Conservation (phyloP, 2,888 invertebrate genomes). For the Micropterix aruncella region DNA sequence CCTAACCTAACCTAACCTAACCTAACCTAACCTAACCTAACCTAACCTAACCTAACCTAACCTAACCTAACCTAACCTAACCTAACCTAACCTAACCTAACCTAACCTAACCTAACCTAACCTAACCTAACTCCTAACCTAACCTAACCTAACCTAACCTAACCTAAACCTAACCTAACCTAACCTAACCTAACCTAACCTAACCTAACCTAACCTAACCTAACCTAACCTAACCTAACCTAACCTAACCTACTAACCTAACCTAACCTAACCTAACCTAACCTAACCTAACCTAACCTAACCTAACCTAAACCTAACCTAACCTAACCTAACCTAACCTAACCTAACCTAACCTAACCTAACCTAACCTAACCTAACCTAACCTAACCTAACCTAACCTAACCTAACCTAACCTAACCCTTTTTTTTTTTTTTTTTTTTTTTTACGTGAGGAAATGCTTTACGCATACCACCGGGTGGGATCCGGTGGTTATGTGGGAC, state of each 20-base stretch:
- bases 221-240: slow-evolving; percentile 11
- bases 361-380: slow-evolving; percentile 6
- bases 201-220: slow-evolving; percentile 9
- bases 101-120: slow-evolving; percentile 2
- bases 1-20: slow-evolving; percentile 9
- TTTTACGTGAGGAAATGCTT: too few species aligned
- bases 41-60: slow-evolving; percentile 2
- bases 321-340: slow-evolving; percentile 5
- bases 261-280: slow-evolving; percentile 8
- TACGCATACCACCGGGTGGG: too few species aligned
- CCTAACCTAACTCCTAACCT: slow-evolving; percentile 4
- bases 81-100: slow-evolving; percentile 1
- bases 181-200: slow-evolving; percentile 4
- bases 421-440: too few species aligned
- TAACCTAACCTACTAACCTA: slow-evolving; percentile 5
- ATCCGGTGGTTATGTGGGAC: too few species aligned
- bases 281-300: slow-evolving; percentile 6
- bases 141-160: slow-evolving; percentile 9
- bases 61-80: slow-evolving; percentile 1
- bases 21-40: slow-evolving; percentile 5
- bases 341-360: slow-evolving; percentile 5
- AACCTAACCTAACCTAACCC: slow-evolving; percentile 4
- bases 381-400: slow-evolving; percentile 6
- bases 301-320: slow-evolving; percentile 7
- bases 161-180: slow-evolving; percentile 4